Base-by-base conservation (phyloP, 2,797 vertebrate species). In the Anguilla anguilla region DNA sequence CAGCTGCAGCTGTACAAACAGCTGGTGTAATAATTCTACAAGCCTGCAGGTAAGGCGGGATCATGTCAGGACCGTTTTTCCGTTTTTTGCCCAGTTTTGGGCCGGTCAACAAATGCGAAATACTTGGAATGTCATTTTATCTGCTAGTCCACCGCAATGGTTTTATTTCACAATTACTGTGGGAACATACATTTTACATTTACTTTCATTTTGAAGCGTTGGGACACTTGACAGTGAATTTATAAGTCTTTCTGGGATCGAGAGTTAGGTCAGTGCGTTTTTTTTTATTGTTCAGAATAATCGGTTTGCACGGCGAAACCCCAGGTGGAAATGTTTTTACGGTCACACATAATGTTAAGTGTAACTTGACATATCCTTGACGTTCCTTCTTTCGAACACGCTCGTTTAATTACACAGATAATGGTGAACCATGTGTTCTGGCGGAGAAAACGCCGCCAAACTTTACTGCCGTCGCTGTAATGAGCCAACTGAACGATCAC, bases 1-100 rank as follows among this genome's bases (percentile, higher is more conserved):
- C 91, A 91, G 89, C 89, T 90, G 90, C 95, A 96, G 95, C 96
- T 96, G 95, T 94, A 64, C 92, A 96, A 96, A 95, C 95, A 96
- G 93, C 93, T 93, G 93, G 93, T 90, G 91, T 88, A 88, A 92
- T 89, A 92, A 92, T 91, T 94, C 92, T 89, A 89, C 84, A 77
- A 85, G 88, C 89, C 72, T 89, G 43, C 88, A 90, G 67, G 89
- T 86, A 90, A 87, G 87, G 43, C 57, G 67, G 84, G 57, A 88
- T 87, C 86, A 83, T 90, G 88, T 90, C 89, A 85, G 83, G 85
- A 13, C 90, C 88, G 89, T 88, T 89, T 83, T 64, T 82, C 87
- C 83, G 1, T 53, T 85, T 91, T 89, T 39, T n/a, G 35, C 79
- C 85, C 51, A 74, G 28, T 39, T 31, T 35, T 15, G 35, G 72